A percentile compares a stretch with the other conserved stretches of the same genome.
Conservation (phyloP, 37 sponge, comb jelly and placozoan species). For the Eunapius fragilis region DNA sequence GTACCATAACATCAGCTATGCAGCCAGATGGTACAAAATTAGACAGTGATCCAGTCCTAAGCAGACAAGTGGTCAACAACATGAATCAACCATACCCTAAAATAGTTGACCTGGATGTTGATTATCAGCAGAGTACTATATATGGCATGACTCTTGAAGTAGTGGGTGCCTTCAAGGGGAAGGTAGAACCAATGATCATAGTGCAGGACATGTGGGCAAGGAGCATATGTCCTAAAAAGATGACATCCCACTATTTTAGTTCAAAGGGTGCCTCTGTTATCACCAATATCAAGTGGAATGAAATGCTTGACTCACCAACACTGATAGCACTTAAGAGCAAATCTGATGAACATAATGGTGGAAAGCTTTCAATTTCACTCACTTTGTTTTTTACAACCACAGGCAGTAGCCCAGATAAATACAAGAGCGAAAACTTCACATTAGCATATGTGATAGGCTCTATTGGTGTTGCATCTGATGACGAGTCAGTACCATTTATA, state of each 20-base stretch:
- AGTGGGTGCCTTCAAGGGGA: background rate
- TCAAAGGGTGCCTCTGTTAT: slow-evolving; percentile 1
- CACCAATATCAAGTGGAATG: background rate
- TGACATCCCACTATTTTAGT: background rate
- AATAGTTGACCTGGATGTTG: slow-evolving; percentile 44
- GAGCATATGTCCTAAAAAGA: background rate
- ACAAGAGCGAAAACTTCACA: background rate
- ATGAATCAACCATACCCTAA: slow-evolving; percentile 32
- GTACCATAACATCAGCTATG: slow-evolving; percentile 7
- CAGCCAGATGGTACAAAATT: background rate
- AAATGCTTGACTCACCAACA: background rate
- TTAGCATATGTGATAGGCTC: slow-evolving; percentile 32
- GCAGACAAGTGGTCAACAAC: slow-evolving; percentile 15
- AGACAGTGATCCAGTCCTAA: slow-evolving; percentile 5
- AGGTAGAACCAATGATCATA: background rate
- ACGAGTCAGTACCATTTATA: slow-evolving; percentile 31
- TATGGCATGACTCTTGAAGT: background rate
- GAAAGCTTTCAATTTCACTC: slow-evolving; percentile 18
- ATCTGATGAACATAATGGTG: background rate
- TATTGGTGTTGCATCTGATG: slow-evolving; percentile 28
- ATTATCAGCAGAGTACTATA: background rate
- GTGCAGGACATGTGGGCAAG: slow-evolving; percentile 10
- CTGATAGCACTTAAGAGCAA: background rate
- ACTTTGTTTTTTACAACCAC: background rate
- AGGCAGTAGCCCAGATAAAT: too few species aligned